Conservation (phyloP, 2,888 invertebrate species). For the Nomada flava region DNA sequence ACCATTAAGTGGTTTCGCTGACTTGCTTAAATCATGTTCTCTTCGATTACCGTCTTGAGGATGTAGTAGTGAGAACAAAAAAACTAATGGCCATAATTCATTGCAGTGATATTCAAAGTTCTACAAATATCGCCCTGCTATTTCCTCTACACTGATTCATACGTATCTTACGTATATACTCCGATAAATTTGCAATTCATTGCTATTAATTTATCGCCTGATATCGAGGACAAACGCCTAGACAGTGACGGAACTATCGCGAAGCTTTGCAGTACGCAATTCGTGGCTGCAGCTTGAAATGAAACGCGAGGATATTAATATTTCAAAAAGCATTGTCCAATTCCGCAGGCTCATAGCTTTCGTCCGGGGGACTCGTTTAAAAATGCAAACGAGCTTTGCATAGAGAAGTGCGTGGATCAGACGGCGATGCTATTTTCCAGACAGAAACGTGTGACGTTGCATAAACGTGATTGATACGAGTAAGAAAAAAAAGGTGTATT, state of each 20-base stretch:
- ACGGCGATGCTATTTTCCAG: conserved; percentile 12
- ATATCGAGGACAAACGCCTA: not conserved
- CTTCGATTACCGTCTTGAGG: conserved; percentile 11
- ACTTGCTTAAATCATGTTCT: conserved; percentile 33
- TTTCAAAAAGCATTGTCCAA: conserved; percentile 8
- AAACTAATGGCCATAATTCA: conserved; percentile 7
- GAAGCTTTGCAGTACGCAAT: not conserved
- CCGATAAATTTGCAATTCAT: too few species aligned
- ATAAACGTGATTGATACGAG: too few species aligned
- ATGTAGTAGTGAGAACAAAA: not conserved
- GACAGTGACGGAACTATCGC: not conserved
- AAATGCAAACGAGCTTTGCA: conserved; percentile 46
- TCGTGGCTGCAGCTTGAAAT: not conserved
- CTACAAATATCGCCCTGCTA: too few species aligned
- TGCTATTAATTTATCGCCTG: not conserved
- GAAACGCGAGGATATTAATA: conserved; percentile 17
- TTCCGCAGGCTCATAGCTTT: not conserved
- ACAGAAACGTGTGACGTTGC: too few species aligned
- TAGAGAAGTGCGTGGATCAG: conserved; percentile 34
- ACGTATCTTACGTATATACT: too few species aligned
- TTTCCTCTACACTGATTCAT: too few species aligned
- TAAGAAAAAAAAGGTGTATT: too few species aligned
- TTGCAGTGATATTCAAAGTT: too few species aligned
- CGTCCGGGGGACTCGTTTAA: conserved; percentile 19
- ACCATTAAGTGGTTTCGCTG: conserved; percentile 29